Base-by-base conservation (phyloP, 2,113 vertebrate genomes). In the Platysteira castanea region DNA sequence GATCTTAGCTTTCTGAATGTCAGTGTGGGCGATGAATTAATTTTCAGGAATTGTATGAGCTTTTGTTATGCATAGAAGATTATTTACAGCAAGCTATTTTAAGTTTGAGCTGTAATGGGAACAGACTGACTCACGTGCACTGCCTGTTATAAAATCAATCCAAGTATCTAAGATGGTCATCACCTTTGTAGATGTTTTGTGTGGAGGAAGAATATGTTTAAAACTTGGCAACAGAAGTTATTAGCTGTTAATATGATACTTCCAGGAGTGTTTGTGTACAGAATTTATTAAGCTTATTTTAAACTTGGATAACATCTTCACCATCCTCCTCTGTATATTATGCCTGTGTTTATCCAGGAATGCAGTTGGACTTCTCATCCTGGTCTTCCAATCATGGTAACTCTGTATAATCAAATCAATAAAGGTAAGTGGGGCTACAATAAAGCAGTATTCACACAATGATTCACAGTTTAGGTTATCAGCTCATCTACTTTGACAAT, bases 1-100 rank as follows among this genome's bases (percentile, higher is more conserved):
- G 0, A 84, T 79, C n/a, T 86, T 75, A 89, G 44, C 13, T 41
- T 71, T 89, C 60, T 80, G 53, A 63, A 68, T 86, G 83, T 61
- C 90, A 87, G 49, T 46, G 86, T 90, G 76, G 88, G 90, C 7
- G 80, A 87, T 26, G 56, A 92, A 93, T 64, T 96, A 84, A 96
- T 92, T 92, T 82, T 79, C 76, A 87, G n/a, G 60, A 75, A 87
- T 84, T 84, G 52, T 64, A 84, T 0, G 0, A 92, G 68, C 83
- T 93, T 97, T 93, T 96, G 92, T 96, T 90, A 93, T 92, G 64
- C 65, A 76, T 90, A 78, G 78, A 89, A 78, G 76, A 78, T 97
- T 97, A 96, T 96, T 96, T 97, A 96, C 95, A 95, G 80, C 60
- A 82, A 86, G 35, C 61, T 97, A 96, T 96, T 96, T 96, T 88